Percentiles rank a stretch among this genome's conserved stretches.
phyloP scores from a whole-genome alignment of 2,113 vertebrate species.

The cat (Felis catus) region F.catus_Fca126_mat1.0 CM031413.1:40263001-40263500 shows the following conservation, averaged over 20 bases:
- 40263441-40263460: neutral
- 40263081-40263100: too few relatives aligned
- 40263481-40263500: neutral
- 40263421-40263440: neutral
- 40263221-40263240: too few relatives aligned
- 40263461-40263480: neutral
- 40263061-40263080: neutral
- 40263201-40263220: too few relatives aligned
- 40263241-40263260: too few relatives aligned
- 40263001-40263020: neutral
- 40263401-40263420: too few relatives aligned
- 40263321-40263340: neutral
- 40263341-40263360: neutral
- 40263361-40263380: neutral
- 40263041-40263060: neutral
- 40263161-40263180: too few relatives aligned
- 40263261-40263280: too few relatives aligned
- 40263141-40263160: too few relatives aligned
- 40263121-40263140: too few relatives aligned
- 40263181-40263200: too few relatives aligned
- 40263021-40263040: neutral
- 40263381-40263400: neutral
- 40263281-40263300: neutral
- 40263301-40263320: neutral
- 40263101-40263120: too few relatives aligned